phyloP scores from a whole-genome alignment of 2,113 vertebrate species.

The Corythaeola cristata region DNA sequence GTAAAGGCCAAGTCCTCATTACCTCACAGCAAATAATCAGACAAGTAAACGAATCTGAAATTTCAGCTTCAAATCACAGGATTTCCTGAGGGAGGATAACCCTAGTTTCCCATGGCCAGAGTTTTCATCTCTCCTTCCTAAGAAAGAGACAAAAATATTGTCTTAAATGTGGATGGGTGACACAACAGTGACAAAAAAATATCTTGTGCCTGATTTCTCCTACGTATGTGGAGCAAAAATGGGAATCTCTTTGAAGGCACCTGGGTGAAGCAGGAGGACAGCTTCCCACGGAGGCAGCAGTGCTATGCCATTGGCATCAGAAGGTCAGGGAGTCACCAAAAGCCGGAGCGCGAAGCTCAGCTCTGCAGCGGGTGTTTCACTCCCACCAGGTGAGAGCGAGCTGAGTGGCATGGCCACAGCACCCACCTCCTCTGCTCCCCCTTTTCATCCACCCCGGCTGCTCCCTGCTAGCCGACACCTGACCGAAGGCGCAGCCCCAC shows the following conservation, averaged over 20 bases:
- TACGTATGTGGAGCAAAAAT: not conserved
- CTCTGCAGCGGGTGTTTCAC: not conserved
- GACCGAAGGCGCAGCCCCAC: not conserved
- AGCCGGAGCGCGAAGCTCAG: fast-evolving
- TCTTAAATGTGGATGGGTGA: not conserved
- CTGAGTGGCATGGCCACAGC: fast-evolving
- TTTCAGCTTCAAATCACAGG: not conserved
- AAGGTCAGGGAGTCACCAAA: not conserved
- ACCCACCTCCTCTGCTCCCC: not conserved
- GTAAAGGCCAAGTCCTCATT: not conserved
- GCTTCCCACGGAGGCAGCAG: not conserved
- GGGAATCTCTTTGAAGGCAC: not conserved
- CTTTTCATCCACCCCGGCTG: not conserved
- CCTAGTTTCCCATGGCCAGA: not conserved
- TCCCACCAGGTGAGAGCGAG: not conserved
- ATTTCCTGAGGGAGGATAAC: not conserved
- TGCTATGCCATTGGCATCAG: not conserved
- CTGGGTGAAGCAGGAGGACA: not conserved
- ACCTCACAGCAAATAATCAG: not conserved
- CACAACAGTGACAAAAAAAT: not conserved
- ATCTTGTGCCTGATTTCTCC: not conserved
- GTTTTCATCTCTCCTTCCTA: not conserved
- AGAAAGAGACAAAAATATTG: not conserved
- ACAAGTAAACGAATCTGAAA: not conserved
- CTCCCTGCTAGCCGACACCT: not conserved